phyloP scores from a whole-genome alignment of 2,797 vertebrate genomes.

The Gymnoscopelus braueri region DNA sequence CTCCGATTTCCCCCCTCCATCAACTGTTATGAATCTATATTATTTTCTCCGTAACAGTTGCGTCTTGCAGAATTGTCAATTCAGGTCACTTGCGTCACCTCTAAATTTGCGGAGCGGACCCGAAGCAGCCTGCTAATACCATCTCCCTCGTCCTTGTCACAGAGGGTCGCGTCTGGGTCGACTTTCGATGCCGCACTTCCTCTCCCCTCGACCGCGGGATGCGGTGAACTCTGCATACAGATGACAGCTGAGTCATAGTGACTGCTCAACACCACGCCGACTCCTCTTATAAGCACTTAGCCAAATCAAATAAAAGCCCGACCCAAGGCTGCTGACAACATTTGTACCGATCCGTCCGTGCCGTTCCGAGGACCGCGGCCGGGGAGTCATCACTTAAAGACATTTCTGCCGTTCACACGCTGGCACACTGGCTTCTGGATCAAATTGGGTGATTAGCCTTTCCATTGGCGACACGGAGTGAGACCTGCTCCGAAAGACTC shows the following conservation, averaged over 20 bases:
- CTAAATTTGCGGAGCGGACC: conserved; percentile 56
- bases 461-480: conserved; percentile 50
- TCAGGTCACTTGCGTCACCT: conserved; percentile 67
- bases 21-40: conserved; percentile 19
- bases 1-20: conserved; percentile 26
- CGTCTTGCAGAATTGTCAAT: conserved; percentile 50
- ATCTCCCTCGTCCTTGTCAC: conserved; percentile 69
- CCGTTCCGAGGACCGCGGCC: conserved; percentile 36
- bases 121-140: conserved; percentile 64
- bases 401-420: conserved; percentile 51
- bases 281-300: conserved; percentile 46
- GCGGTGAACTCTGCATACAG: conserved; percentile 74
- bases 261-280: conserved; percentile 18
- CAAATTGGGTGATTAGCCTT: conserved; percentile 62
- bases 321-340: conserved; percentile 42
- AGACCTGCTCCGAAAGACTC: conserved; percentile 58
- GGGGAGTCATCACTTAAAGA: conserved; percentile 30
- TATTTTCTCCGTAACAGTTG: conserved; percentile 9
- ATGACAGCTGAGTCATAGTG: conserved; percentile 62
- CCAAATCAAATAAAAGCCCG: conserved; percentile 53
- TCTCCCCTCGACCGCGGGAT: conserved; percentile 70
- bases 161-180: conserved; percentile 63
- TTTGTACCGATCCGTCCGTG: conserved; percentile 56
- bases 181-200: conserved; percentile 71
- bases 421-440: conserved; percentile 57